Conservation (phyloP, 2,113 vertebrate genomes). For the Nycticorax nycticorax region DNA sequence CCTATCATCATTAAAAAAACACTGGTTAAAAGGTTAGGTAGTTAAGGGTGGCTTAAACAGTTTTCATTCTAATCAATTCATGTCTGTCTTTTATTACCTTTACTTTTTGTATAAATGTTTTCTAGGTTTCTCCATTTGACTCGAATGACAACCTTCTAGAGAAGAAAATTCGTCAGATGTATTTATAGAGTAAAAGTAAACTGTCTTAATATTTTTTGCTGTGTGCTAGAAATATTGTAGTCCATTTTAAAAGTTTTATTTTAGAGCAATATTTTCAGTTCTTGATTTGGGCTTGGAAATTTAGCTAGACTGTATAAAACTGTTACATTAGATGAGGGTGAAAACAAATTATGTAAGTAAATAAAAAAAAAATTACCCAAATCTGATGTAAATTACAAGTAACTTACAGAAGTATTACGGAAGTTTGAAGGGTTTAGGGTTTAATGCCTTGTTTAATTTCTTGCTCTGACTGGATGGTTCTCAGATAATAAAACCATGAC, state of each 20-base stretch:
- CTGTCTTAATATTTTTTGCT: not conserved
- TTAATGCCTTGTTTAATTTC: not conserved
- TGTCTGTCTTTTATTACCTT: not conserved
- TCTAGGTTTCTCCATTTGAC: not conserved
- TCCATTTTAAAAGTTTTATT: not conserved
- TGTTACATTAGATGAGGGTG: not conserved
- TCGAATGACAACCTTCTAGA: not conserved
- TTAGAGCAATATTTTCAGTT: not conserved
- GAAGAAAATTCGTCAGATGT: not conserved
- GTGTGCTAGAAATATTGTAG: not conserved
- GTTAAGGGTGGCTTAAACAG: not conserved
- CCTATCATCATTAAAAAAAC: not conserved
- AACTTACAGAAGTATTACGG: not conserved
- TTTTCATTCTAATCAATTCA: not conserved
- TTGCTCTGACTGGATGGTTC: not conserved
- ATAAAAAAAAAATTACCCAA: not conserved
- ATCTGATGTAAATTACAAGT: not conserved
- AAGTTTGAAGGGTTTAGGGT: not conserved
- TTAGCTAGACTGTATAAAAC: not conserved
- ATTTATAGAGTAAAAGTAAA: not conserved
- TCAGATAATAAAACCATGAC: not conserved
- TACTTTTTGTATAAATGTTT: not conserved
- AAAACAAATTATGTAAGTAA: not conserved
- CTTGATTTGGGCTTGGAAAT: not conserved
- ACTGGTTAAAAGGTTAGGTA: not conserved